Percentiles rank a stretch among this genome's conserved stretches.
phyloP scores from a whole-genome alignment of 2,888 invertebrate genomes.

The Ceratothoa steindachneri region DNA sequence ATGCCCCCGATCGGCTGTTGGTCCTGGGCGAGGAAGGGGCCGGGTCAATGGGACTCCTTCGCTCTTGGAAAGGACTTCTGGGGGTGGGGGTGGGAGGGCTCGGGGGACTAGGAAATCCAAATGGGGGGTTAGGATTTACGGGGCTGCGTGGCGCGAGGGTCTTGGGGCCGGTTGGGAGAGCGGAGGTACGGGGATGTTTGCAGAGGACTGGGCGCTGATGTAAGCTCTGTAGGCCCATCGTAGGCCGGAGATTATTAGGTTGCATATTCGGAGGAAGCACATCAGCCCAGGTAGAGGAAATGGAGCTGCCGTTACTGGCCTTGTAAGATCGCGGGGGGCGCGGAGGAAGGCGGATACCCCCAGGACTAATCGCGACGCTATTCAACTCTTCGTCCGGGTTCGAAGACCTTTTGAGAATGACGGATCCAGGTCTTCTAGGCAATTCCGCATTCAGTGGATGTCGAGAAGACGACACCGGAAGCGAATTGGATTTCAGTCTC shows the following conservation, averaged over 20 bases:
- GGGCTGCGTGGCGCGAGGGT: conserved; percentile 42
- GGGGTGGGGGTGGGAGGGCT: conserved; percentile 23
- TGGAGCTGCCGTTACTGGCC: background rate
- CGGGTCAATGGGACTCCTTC: conserved; percentile 5
- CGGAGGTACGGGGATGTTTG: background rate
- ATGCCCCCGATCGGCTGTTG: conserved; percentile 35
- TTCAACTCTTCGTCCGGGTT: conserved; percentile 18
- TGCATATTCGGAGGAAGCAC: background rate
- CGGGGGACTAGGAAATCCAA: conserved; percentile 32
- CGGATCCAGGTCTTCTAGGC: conserved; percentile 18
- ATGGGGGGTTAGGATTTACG: conserved; percentile 35
- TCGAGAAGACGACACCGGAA: conserved; percentile 14
- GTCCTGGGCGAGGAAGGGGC: conserved; percentile 33
- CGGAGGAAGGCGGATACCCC: conserved; percentile 11
- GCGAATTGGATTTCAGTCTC: conserved; percentile 18
- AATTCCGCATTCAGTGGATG: background rate
- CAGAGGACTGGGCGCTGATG: conserved; percentile 27
- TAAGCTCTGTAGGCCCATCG: conserved; percentile 36
- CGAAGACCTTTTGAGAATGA: conserved; percentile 14
- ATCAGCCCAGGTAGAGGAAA: background rate
- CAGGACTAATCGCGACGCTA: background rate
- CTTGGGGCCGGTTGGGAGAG: conserved; percentile 24
- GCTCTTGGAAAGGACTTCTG: background rate
- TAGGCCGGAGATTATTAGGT: conserved; percentile 32
- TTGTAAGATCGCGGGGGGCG: conserved; percentile 11